Evolutionary conservation across 2,113 vertebrate species (phyloP), one percentile per base, ranked within the genome.

Genomic region (Platysteira castanea): DNA sequence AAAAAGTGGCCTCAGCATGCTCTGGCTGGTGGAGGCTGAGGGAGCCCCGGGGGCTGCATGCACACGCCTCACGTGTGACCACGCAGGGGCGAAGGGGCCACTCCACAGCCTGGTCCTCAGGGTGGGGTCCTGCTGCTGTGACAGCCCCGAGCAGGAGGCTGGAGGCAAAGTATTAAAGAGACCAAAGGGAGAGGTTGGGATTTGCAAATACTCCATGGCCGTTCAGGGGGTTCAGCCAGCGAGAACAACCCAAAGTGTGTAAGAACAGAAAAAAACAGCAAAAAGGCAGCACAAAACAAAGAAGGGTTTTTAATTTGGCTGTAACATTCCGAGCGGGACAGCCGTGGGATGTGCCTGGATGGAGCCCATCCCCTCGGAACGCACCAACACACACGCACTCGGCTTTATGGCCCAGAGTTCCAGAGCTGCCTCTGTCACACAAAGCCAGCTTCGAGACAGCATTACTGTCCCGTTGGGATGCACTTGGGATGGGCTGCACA

Each of bases 21-120:
- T 44, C 49, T 95, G 94, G 87, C 95, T 87, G 13, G 0, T 15
- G 64, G 64, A 49, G 47, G 80, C 80, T 76, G 77, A 16, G 57
- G 65, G 56, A 91, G 89, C 87, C 95, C 75, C 26, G 7, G 59
- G 78, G 93, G 93, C 82, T 94, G 84, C 84, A 61, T 79, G 64
- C 84, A 53, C 78, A 76, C 74, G 84, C 94, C 89, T 96, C 89
- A 61, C 54, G 61, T 96, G 91, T 95, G 95, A 96, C 91, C 85
- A 49, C 82, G 86, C 63, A 65, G 84, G 81, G 95, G 61, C 49
- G 31, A 35, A 60, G 81, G 57, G 89, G 88, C 63, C 93, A 20
- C 87, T 92, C 47, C 94, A 79, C 78, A 83, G 94, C 71, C 83
- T 81, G 81, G 83, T 92, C 86, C 94, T 95, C 93, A 24, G 89